phyloP scores from a whole-genome alignment of 2,888 invertebrate genomes.

The Sipha maydis region DNA sequence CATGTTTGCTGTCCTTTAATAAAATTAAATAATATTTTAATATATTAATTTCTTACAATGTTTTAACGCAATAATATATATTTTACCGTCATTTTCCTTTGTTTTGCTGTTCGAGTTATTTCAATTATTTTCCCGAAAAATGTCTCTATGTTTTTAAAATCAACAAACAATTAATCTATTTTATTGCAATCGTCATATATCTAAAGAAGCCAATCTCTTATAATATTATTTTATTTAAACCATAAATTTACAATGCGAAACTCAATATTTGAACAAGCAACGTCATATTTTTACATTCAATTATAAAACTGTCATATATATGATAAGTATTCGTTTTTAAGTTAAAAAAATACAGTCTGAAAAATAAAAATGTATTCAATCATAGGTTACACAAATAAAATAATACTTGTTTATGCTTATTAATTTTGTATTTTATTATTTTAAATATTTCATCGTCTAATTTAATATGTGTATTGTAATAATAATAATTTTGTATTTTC shows the following conservation, averaged over 20 bases:
- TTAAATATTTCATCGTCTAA: too few relatives aligned
- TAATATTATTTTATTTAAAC: neutral
- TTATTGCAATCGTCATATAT: neutral
- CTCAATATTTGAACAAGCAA: neutral
- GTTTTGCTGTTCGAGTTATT: neutral
- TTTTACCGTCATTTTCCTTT: neutral
- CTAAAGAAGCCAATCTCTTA: neutral
- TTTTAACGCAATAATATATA: neutral
- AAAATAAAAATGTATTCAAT: too few relatives aligned
- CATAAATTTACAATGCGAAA: neutral
- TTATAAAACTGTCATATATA: too few relatives aligned
- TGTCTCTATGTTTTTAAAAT: neutral
- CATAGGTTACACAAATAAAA: too few relatives aligned
- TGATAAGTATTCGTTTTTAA: too few relatives aligned
- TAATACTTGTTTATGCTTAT: too few relatives aligned
- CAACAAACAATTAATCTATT: neutral
- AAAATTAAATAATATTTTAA: neutral
- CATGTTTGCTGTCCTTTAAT: conserved; percentile 24
- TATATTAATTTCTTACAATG: neutral
- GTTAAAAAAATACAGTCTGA: too few relatives aligned
- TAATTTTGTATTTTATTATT: too few relatives aligned
- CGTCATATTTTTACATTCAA: neutral
- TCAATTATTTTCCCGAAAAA: neutral
- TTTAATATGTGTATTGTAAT: too few relatives aligned
- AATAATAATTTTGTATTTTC: too few relatives aligned